These are phyloP conservation scores for Octodonta nipae DNA, from an alignment of 2,888 invertebrate species.

Conservation along the genomic window DNA sequence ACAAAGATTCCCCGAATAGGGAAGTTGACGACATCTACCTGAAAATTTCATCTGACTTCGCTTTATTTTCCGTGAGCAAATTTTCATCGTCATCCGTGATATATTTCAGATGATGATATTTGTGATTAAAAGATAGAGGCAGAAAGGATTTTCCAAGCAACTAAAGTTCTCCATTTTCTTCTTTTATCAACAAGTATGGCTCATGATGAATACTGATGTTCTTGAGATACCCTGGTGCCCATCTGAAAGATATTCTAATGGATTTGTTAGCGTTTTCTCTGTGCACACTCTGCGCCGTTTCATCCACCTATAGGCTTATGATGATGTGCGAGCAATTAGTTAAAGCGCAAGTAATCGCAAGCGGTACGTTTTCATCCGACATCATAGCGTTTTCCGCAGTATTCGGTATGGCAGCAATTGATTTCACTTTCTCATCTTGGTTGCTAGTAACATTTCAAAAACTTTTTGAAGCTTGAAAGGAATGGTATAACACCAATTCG, in stretches of 20 bases:
- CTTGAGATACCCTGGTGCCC: slow-evolving; percentile 33
- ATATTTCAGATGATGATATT: too few species aligned
- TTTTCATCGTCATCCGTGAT: slow-evolving; percentile 19
- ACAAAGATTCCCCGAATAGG: too few species aligned
- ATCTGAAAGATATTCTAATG: slow-evolving; percentile 35
- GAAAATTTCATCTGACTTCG: slow-evolving; percentile 22
- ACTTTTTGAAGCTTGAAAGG: slow-evolving; percentile 31
- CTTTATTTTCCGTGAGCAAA: slow-evolving; percentile 20
- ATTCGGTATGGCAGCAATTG: slow-evolving; percentile 32
- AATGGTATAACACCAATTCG: slow-evolving; percentile 32
- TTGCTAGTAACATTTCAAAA: slow-evolving; percentile 30
- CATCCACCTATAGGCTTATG: slow-evolving; percentile 34
- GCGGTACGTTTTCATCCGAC: slow-evolving; percentile 25
- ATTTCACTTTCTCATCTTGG: slow-evolving; percentile 37
- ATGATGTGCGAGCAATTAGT: slow-evolving; percentile 31
- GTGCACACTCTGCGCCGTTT: slow-evolving; percentile 40
- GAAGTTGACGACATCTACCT: slow-evolving; percentile 12
- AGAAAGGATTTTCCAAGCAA: slow-evolving; percentile 16
- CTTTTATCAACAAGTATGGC: slow-evolving; percentile 27
- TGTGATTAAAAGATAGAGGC: too few species aligned
- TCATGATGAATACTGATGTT: slow-evolving; percentile 33
- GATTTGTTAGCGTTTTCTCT: slow-evolving; percentile 39
- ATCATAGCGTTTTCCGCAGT: slow-evolving; percentile 30
- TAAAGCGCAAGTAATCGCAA: slow-evolving; percentile 22
- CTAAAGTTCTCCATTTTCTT: slow-evolving; percentile 23